These are phyloP conservation scores for Protonemura montana DNA, from an alignment of 2,888 invertebrate species.

Conservation along the genomic window DNA sequence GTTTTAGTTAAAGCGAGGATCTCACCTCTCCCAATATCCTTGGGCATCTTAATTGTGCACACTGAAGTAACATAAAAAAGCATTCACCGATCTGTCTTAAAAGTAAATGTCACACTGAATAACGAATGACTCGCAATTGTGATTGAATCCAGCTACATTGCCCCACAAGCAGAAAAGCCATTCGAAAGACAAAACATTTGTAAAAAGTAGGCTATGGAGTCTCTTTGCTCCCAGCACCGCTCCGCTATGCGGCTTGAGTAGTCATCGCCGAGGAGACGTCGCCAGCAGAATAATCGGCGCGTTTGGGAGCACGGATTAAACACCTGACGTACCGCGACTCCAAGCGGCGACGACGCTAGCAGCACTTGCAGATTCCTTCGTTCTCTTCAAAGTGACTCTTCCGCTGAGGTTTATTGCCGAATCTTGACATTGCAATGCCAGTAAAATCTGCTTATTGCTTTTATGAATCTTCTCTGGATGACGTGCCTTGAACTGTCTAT, in stretches of 20 bases:
- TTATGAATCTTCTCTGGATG: constrained; percentile 46
- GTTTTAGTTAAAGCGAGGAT: no score
- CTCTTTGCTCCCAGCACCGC: not conserved
- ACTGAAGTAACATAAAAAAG: not conserved
- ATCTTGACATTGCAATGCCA: constrained; percentile 42
- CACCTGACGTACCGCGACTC: constrained; percentile 33
- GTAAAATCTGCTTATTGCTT: constrained; percentile 48
- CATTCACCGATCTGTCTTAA: not conserved
- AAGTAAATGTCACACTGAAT: not conserved
- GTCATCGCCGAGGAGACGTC: constrained; percentile 12
- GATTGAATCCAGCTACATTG: constrained; percentile 32
- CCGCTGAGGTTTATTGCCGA: constrained; percentile 35
- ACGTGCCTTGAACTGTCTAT: constrained; percentile 47
- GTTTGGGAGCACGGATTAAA: constrained; percentile 20
- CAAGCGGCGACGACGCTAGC: not conserved
- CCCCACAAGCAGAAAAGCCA: not conserved
- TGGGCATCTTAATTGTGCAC: no score
- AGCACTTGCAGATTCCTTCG: constrained; percentile 3
- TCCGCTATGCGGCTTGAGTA: not conserved
- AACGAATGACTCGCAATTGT: constrained; percentile 21
- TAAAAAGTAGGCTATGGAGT: constrained; percentile 30
- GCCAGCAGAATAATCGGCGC: constrained; percentile 18
- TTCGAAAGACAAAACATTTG: constrained; percentile 27
- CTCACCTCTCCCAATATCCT: no score
- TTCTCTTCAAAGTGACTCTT: constrained; percentile 12